Percentiles rank a stretch among this genome's conserved stretches.
These are phyloP conservation scores for Marasmarcha lunaedactyla DNA, from an alignment of 2,888 invertebrate genomes.

Conservation along the genomic window DNA sequence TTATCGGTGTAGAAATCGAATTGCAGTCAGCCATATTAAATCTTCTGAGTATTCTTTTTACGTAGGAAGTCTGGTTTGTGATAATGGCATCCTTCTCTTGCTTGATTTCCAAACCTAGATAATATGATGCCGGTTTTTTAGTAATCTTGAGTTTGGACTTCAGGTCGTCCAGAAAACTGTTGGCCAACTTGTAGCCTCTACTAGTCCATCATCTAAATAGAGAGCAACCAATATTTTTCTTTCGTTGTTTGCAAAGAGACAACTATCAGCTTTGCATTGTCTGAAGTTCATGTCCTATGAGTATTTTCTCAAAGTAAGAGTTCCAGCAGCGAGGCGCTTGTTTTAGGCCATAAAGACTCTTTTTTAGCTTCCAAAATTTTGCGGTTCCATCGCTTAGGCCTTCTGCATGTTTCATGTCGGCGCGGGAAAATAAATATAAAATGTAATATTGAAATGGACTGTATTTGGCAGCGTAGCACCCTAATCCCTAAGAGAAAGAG, in stretches of 20 bases:
- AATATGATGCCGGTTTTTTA: background rate
- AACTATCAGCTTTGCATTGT: conserved; percentile 3
- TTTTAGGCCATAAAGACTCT: too few relatives aligned
- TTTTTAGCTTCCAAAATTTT: too few relatives aligned
- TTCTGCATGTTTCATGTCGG: too few relatives aligned
- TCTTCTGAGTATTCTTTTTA: background rate
- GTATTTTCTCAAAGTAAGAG: too few relatives aligned
- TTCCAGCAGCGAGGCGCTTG: too few relatives aligned
- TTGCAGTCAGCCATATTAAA: too few relatives aligned
- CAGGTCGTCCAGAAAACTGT: background rate
- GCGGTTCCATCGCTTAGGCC: too few relatives aligned
- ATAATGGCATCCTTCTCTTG: background rate
- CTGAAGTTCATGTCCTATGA: conserved; percentile 1
- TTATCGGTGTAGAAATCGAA: background rate
- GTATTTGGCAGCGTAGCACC: too few relatives aligned
- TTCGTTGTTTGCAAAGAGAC: too few relatives aligned
- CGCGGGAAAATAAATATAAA: too few relatives aligned
- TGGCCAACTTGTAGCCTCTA: conserved; percentile 1
- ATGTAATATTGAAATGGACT: too few relatives aligned
- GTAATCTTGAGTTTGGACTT: background rate
- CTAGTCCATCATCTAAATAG: conserved; percentile 6
- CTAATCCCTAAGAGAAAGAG: too few relatives aligned
- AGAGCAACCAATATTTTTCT: conserved; percentile 3
- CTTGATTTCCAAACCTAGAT: background rate
- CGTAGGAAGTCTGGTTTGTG: background rate